These are phyloP conservation scores for Gambelia wislizenii DNA, from an alignment of 2,797 vertebrate genomes.

Conservation along the genomic window DNA sequence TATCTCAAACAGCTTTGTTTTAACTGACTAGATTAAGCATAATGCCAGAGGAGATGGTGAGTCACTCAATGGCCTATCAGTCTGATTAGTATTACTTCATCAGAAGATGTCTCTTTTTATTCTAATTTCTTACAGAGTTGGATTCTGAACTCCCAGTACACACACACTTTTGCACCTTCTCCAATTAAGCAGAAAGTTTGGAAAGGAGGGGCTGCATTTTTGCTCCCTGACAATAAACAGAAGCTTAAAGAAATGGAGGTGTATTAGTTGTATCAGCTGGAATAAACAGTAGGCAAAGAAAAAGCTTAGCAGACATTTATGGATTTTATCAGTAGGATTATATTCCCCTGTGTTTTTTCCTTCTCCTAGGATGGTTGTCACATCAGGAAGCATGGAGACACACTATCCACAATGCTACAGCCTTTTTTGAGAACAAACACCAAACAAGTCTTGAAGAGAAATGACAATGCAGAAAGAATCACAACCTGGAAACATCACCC, in stretches of 20 bases:
- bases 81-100: conserved; percentile 47
- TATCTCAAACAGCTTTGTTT: conserved; percentile 56
- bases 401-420: too few relatives aligned
- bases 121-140: not conserved
- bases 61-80: conserved; percentile 43
- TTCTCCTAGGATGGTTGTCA: too few relatives aligned
- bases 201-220: not conserved
- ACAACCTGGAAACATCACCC: too few relatives aligned
- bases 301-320: conserved; percentile 19
- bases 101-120: conserved; percentile 10
- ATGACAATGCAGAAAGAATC: too few relatives aligned
- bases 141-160: not conserved
- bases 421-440: too few relatives aligned
- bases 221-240: conserved; percentile 16
- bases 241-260: conserved; percentile 25
- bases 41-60: conserved; percentile 63
- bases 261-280: conserved; percentile 30
- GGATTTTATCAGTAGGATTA: conserved; percentile 29
- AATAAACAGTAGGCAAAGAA: conserved; percentile 43
- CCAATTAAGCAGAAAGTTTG: not conserved
- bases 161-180: too few relatives aligned
- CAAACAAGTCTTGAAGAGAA: too few relatives aligned
- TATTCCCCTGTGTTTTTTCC: not conserved
- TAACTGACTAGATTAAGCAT: conserved; percentile 60
- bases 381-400: too few relatives aligned